Percentiles rank a stretch among this genome's conserved stretches.
Evolutionary conservation across 2,797 vertebrate species (phyloP).

Genomic region (Poecile montanus): DNA sequence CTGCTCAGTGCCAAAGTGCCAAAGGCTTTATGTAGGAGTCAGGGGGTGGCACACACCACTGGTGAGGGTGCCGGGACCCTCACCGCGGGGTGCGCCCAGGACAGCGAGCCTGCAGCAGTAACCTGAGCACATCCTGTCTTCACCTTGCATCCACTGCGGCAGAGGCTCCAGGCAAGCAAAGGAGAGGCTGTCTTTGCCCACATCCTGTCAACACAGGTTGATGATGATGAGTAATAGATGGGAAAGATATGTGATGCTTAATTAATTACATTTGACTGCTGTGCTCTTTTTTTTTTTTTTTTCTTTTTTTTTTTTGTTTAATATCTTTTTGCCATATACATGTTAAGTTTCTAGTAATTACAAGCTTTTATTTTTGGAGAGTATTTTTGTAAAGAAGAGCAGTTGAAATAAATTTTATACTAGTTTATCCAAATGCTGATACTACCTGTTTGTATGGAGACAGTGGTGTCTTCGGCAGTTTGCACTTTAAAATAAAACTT

Average conservation of each 20-base stretch:
- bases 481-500: neutral
- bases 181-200: neutral
- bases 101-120: neutral
- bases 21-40: neutral
- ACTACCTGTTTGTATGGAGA: neutral
- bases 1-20: neutral
- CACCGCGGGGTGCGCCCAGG: neutral
- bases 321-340: neutral
- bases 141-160: neutral
- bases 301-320: too few relatives aligned
- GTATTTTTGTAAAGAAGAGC: neutral
- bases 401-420: neutral
- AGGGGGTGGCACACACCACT: fast-evolving
- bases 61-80: neutral
- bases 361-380: neutral
- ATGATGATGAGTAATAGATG: conserved; percentile 57
- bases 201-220: conserved; percentile 47
- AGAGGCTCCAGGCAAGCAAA: neutral
- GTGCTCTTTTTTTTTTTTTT: neutral
- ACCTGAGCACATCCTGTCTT: neutral
- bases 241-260: conserved; percentile 49
- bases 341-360: conserved; percentile 14
- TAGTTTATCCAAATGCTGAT: neutral
- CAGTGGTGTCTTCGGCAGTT: neutral
- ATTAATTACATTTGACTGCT: conserved; percentile 53